Conservation (phyloP, 2,113 vertebrate genomes). For the Neotoma lepida region DNA sequence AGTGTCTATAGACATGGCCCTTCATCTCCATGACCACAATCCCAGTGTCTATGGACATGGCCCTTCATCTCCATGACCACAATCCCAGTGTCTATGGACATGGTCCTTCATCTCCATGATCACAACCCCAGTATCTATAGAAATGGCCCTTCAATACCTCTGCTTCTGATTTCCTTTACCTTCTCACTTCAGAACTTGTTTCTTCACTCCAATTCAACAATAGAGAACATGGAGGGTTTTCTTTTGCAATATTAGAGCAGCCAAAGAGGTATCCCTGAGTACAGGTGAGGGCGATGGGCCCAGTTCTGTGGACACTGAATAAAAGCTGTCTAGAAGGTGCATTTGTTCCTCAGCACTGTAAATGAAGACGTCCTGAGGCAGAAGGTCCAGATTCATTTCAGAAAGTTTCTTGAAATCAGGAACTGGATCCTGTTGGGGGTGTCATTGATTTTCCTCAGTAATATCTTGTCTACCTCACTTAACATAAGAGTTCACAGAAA, state of each 20-base stretch:
- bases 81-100: neutral
- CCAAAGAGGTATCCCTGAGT: neutral
- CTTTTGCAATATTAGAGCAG: neutral
- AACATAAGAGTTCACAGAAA: neutral
- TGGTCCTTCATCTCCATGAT: neutral
- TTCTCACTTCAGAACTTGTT: conserved; percentile 1
- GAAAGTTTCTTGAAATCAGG: neutral
- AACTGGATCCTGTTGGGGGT: neutral
- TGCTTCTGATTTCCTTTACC: conserved; percentile 4
- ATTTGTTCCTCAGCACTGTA: neutral
- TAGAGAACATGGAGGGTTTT: neutral
- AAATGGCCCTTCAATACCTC: neutral
- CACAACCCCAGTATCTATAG: neutral
- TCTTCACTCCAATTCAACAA: neutral
- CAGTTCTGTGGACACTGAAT: neutral
- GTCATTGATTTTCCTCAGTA: neutral
- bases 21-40: neutral
- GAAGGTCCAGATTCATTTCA: neutral
- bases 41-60: neutral
- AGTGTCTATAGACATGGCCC: neutral
- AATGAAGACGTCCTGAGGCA: neutral
- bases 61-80: neutral
- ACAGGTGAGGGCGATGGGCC: neutral
- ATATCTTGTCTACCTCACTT: neutral
- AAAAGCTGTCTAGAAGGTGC: neutral